A percentile compares a stretch with the other conserved stretches of the same genome.
phyloP scores from a whole-genome alignment of 2,113 vertebrate species.

The Macrotus californicus region DNA sequence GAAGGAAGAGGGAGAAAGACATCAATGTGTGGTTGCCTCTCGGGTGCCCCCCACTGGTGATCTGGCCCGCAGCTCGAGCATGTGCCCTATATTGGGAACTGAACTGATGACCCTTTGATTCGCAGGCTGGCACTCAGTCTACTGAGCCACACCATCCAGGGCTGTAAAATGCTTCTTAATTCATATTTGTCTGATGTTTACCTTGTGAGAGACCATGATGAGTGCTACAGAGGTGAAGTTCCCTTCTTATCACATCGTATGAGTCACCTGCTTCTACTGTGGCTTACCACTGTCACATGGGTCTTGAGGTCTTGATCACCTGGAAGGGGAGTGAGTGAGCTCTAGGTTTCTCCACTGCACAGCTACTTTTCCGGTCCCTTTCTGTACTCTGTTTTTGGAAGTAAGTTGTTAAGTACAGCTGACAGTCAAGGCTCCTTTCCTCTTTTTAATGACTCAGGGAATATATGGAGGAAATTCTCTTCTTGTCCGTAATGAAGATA shows the following conservation, averaged over 20 bases:
- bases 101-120: too few relatives aligned
- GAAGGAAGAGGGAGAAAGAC: too few relatives aligned
- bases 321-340: background rate
- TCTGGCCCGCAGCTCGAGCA: too few relatives aligned
- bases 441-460: background rate
- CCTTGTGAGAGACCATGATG: background rate
- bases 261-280: rapidly evolving
- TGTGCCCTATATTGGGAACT: too few relatives aligned
- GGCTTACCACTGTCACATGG: background rate
- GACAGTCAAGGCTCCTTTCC: background rate
- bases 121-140: too few relatives aligned
- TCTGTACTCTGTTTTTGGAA: background rate
- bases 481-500: background rate
- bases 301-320: too few relatives aligned
- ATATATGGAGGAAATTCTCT: background rate
- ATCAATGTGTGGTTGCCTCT: too few relatives aligned
- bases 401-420: background rate
- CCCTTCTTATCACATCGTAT: background rate
- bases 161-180: background rate
- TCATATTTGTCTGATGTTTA: background rate
- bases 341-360: background rate
- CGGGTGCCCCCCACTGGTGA: too few relatives aligned
- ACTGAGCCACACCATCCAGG: too few relatives aligned
- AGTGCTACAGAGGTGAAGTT: background rate
- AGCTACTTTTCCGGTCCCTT: background rate